Conservation (phyloP, 2,113 vertebrate species). For the Hippopotamus amphibius region DNA sequence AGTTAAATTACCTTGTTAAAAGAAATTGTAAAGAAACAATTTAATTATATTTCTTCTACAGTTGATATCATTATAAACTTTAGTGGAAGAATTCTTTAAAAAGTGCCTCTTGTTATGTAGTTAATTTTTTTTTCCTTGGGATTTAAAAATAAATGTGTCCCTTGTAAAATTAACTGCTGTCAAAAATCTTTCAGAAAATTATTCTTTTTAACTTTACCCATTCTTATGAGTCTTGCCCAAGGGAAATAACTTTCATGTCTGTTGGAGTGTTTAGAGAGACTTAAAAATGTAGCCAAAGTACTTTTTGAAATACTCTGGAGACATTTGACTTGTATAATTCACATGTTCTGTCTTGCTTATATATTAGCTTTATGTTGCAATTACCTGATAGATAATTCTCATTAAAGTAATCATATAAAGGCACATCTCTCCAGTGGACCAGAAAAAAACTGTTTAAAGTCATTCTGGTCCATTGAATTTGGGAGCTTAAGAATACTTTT, state of each 20-base stretch:
- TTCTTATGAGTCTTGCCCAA: slow-evolving; percentile 39
- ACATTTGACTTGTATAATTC: slow-evolving; percentile 22
- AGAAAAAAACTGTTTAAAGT: slow-evolving; percentile 33
- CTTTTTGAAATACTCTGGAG: slow-evolving; percentile 55
- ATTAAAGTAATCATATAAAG: slow-evolving; percentile 62
- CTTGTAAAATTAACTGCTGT: slow-evolving; percentile 61
- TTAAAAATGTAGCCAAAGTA: slow-evolving; percentile 40
- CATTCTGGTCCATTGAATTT: slow-evolving; percentile 63
- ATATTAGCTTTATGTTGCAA: slow-evolving; percentile 51
- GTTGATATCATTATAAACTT: slow-evolving; percentile 55
- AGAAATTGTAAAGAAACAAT: slow-evolving; percentile 41
- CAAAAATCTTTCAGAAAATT: slow-evolving; percentile 54
- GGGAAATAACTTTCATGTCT: not conserved
- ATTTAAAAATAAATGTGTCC: slow-evolving; percentile 27
- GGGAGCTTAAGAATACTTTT: slow-evolving; percentile 65
- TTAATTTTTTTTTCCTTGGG: not conserved
- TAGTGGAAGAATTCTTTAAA: slow-evolving; percentile 52
- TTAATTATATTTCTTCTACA: slow-evolving; percentile 60
- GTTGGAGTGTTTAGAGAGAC: slow-evolving; percentile 40
- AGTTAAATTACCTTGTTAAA: slow-evolving; percentile 64
- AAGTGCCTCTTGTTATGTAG: not conserved
- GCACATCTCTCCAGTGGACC: slow-evolving; percentile 10
- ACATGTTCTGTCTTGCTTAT: not conserved
- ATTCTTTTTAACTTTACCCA: slow-evolving; percentile 39
- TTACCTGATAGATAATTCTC: slow-evolving; percentile 39